Percentiles rank a stretch among this genome's conserved stretches.
phyloP scores from a whole-genome alignment of 2,888 invertebrate genomes.

The Phytoseiulus persimilis region DNA sequence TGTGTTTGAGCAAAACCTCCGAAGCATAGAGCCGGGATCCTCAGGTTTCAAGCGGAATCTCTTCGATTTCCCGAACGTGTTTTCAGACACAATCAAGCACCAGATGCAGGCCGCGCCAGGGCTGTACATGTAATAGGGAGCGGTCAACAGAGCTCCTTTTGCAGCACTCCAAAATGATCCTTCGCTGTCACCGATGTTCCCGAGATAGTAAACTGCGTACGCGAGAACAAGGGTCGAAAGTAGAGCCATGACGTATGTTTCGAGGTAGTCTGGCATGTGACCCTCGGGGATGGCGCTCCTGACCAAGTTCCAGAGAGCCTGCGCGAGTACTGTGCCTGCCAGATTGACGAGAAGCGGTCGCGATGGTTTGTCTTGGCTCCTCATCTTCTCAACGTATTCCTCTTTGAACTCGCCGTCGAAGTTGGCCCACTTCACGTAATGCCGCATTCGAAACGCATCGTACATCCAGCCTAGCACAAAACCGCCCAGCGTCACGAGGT shows the following conservation, averaged over 20 bases:
- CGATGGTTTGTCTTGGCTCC: constrained; percentile 56
- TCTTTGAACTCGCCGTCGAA: constrained; percentile 48
- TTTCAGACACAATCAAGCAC: constrained; percentile 8
- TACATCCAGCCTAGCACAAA: constrained; percentile 74
- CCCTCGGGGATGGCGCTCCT: not conserved
- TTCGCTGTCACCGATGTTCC: constrained; percentile 15
- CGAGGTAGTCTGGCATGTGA: not conserved
- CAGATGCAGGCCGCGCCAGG: not conserved
- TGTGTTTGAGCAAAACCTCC: not conserved
- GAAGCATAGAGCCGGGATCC: not conserved
- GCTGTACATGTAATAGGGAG: constrained; percentile 10
- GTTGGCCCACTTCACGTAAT: constrained; percentile 66
- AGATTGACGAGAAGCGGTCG: not conserved
- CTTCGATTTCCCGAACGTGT: not conserved
- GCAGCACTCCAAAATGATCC: not conserved
- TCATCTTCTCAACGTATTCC: constrained; percentile 59
- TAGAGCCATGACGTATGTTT: not conserved
- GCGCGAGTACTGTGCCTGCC: not conserved
- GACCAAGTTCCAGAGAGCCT: not conserved
- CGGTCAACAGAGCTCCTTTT: constrained; percentile 21
- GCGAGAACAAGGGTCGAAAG: constrained; percentile 11
- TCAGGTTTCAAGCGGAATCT: constrained; percentile 10
- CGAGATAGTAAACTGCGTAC: constrained; percentile 6
- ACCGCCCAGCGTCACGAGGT: constrained; percentile 40
- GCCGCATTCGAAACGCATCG: constrained; percentile 72